Evolutionary conservation across 2,113 vertebrate species (phyloP).

Genomic region (Chaenocephalus aceratus): DNA sequence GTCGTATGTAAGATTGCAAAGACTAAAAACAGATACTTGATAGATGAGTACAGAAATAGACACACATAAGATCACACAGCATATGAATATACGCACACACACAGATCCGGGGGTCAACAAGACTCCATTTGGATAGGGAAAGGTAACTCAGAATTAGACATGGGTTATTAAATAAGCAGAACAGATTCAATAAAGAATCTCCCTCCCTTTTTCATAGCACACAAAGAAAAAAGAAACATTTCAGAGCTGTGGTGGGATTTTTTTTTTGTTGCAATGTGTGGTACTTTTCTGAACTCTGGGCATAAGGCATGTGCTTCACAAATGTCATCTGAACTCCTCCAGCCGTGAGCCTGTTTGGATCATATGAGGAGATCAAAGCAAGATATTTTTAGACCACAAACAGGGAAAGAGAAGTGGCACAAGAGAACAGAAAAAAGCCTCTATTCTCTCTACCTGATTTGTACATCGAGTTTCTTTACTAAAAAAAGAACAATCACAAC

Average conservation of each 20-base stretch:
- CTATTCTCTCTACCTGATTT: conserved; percentile 73
- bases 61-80: background rate
- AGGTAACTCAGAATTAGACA: background rate
- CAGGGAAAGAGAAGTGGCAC: conserved; percentile 49
- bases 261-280: background rate
- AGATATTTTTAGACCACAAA: conserved; percentile 71
- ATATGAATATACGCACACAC: background rate
- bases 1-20: conserved; percentile 36
- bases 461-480: conserved; percentile 21
- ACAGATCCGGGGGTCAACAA: background rate
- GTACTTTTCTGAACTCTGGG: conserved; percentile 63
- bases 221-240: background rate
- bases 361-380: conserved; percentile 81
- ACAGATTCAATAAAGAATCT: background rate
- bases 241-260: conserved; percentile 1
- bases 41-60: background rate
- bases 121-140: background rate
- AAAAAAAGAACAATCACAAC: background rate
- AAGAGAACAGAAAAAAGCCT: conserved; percentile 56
- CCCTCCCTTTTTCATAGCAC: background rate
- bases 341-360: conserved; percentile 74
- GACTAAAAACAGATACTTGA: conserved; percentile 15
- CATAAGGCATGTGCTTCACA: conserved; percentile 70
- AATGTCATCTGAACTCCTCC: conserved; percentile 71
- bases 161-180: background rate